These are phyloP conservation scores for Menidia menidia DNA, from an alignment of 2,797 vertebrate genomes.

Conservation along the genomic window DNA sequence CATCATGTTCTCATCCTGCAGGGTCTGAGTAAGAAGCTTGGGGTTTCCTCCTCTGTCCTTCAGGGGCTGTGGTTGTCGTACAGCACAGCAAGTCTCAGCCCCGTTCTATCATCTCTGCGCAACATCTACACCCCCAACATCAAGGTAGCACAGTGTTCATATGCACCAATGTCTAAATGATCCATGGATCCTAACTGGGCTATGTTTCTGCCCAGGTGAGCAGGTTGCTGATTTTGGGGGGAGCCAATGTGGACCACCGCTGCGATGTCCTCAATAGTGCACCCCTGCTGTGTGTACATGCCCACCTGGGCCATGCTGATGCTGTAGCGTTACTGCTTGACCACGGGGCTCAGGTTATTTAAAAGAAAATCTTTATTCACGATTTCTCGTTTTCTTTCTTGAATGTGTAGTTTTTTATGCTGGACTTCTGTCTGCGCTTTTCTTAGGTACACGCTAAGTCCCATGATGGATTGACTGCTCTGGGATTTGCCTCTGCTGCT, in stretches of 20 bases:
- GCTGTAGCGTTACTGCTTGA: constrained; percentile 92
- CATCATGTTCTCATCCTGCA: constrained; percentile 46
- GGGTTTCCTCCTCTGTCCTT: constrained; percentile 95
- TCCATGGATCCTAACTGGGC: not conserved
- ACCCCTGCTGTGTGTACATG: constrained; percentile 92
- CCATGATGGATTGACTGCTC: constrained; percentile 90
- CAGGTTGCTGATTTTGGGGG: constrained; percentile 91
- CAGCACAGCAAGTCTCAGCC: constrained; percentile 92
- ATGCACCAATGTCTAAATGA: not conserved
- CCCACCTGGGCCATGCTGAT: constrained; percentile 93
- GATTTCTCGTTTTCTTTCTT: not conserved
- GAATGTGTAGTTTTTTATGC: not conserved
- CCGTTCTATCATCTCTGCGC: constrained; percentile 91
- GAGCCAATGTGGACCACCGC: constrained; percentile 91
- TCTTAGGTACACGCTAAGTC: constrained; percentile 88
- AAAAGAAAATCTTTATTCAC: not conserved
- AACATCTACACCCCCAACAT: constrained; percentile 98
- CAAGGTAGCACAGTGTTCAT: constrained; percentile 84
- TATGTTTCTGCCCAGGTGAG: constrained; percentile 85
- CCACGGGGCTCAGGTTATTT: constrained; percentile 86
- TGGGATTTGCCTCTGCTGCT: constrained; percentile 92
- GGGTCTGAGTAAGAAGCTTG: constrained; percentile 97
- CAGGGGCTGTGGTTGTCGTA: constrained; percentile 98
- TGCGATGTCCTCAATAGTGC: constrained; percentile 94
- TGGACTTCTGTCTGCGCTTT: not conserved